These are phyloP conservation scores for Malachius bipustulatus DNA, from an alignment of 2,888 invertebrate genomes.

Conservation along the genomic window DNA sequence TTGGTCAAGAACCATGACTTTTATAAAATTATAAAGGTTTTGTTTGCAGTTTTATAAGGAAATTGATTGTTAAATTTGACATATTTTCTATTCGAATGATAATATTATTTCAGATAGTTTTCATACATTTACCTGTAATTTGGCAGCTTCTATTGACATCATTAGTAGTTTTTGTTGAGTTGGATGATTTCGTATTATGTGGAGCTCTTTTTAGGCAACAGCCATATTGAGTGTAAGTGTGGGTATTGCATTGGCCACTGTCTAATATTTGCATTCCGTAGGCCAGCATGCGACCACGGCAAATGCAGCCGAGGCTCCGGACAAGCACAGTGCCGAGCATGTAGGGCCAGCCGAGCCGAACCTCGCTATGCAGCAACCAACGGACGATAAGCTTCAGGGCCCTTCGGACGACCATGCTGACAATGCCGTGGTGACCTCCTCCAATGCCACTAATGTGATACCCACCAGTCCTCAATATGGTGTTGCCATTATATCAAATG, in stretches of 20 bases:
- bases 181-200: conserved; percentile 14
- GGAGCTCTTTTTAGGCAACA: conserved; percentile 14
- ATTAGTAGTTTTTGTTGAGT: too few relatives aligned
- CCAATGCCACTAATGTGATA: conserved; percentile 40
- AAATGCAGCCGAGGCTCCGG: conserved; percentile 31
- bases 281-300: conserved; percentile 37
- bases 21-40: too few relatives aligned
- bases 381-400: too few relatives aligned
- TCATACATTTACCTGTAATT: too few relatives aligned
- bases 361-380: too few relatives aligned
- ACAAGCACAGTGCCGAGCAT: conserved; percentile 17
- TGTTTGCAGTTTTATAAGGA: too few relatives aligned
- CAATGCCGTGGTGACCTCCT: conserved; percentile 18
- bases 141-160: too few relatives aligned
- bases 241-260: conserved; percentile 18
- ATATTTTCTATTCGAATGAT: too few relatives aligned
- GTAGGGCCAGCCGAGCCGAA: conserved; percentile 20
- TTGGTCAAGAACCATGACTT: too few relatives aligned
- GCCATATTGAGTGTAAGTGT: conserved; percentile 29
- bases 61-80: too few relatives aligned
- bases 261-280: conserved; percentile 32
- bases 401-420: too few relatives aligned
- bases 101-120: too few relatives aligned
- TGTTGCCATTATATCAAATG: conserved; percentile 44
- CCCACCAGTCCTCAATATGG: conserved; percentile 55